Evolutionary conservation across 2,888 invertebrate species (phyloP).

Genomic region (Nipponacmea schrenckii): DNA sequence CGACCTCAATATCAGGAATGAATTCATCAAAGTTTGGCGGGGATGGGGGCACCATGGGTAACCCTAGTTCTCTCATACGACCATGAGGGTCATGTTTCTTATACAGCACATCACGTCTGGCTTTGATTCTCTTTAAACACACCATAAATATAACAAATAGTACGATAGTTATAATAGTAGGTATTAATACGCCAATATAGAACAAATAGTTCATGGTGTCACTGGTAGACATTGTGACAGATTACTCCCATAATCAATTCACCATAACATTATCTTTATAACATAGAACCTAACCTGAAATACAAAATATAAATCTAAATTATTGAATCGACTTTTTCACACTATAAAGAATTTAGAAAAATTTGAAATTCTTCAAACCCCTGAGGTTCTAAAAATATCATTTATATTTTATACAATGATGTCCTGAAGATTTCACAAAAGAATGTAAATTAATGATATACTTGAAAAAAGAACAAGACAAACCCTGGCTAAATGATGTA

Average conservation of each 20-base stretch:
- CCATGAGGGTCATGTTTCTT: conserved; percentile 57
- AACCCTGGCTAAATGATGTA: no score
- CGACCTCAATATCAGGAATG: conserved; percentile 12
- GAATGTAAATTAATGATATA: no score
- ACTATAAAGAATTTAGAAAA: no score
- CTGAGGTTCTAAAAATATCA: no score
- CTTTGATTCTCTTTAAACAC: conserved; percentile 57
- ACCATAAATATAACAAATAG: conserved; percentile 60
- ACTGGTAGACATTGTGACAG: conserved; percentile 33
- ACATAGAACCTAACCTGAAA: conserved; percentile 1
- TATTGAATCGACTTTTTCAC: no score
- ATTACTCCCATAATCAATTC: not conserved
- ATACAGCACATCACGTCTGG: conserved; percentile 48
- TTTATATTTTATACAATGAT: no score
- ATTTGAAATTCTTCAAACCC: no score
- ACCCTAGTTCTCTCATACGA: conserved; percentile 35
- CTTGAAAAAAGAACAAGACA: no score
- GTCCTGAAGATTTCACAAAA: no score
- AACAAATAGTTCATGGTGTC: conserved; percentile 55
- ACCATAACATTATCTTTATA: not conserved
- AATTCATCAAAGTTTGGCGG: conserved; percentile 40
- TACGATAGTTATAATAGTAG: conserved; percentile 57
- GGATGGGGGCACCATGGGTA: conserved; percentile 40
- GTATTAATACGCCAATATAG: conserved; percentile 61
- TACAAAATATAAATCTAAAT: not conserved